Percentiles rank a stretch among this genome's conserved stretches.
Conservation (phyloP, 2,113 vertebrate genomes). For the Alligator mississippiensis region DNA sequence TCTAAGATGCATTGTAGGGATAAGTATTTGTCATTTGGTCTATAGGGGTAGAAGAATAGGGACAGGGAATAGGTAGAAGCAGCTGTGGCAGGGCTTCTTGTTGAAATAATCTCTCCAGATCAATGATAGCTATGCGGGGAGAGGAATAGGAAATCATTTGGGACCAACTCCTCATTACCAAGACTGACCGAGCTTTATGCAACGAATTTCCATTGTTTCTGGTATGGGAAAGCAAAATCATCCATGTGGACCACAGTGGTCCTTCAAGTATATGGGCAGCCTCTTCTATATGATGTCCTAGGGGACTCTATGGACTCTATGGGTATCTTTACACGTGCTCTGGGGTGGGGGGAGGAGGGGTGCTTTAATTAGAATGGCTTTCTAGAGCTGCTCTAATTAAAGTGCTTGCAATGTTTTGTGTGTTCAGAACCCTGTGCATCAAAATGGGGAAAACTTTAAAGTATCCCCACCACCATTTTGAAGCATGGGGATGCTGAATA, state of each 20-base stretch:
- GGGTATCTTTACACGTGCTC: not conserved
- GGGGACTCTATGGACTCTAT: not conserved
- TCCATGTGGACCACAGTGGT: not conserved
- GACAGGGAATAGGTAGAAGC: not conserved
- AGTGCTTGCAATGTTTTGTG: no score
- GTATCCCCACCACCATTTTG: no score
- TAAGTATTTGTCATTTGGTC: constrained; percentile 5
- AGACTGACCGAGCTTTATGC: not conserved
- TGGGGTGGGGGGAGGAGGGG: not conserved
- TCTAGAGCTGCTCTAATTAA: no score
- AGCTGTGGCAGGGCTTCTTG: not conserved
- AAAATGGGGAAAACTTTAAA: no score
- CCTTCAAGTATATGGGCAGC: not conserved
- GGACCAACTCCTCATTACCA: not conserved
- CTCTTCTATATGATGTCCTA: not conserved
- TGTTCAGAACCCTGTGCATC: no score
- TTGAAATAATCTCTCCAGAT: not conserved
- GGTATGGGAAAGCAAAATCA: not conserved
- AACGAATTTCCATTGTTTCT: not conserved
- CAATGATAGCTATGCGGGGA: no score
- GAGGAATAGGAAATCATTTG: not conserved
- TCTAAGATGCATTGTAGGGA: not conserved
- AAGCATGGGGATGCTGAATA: no score
- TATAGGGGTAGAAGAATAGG: not conserved
- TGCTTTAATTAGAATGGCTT: no score